Evolutionary conservation across 1,140 invertebrate genomes (phyloP), one percentile per base, ranked within the genome.

Genomic region (Druon quercuslanigerum): DNA sequence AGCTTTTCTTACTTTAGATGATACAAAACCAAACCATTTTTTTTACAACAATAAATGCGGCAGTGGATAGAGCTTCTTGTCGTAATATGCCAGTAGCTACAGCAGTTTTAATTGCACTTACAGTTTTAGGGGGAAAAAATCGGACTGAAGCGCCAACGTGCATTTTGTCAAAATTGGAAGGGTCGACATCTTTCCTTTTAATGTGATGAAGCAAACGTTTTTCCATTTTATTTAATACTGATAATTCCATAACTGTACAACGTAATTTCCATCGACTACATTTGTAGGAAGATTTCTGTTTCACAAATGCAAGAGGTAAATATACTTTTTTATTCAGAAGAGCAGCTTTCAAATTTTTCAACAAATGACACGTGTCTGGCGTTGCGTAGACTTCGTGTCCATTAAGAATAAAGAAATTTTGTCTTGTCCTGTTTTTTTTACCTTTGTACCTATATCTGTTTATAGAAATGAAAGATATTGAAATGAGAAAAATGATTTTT

Each of bases 291-390:
- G 75, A 5, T 20, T 14, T 13, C 77, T 46, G 14, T 20, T 82
- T 75, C 0, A 77, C 73, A 17, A 66, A 79, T 7, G 71, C 50
- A 1, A 25, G n/a, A 13, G 40, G 60, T 50, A 82, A 75, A 75
- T 73, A 71, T 20, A 82, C 57, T 25, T 16, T 5, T 50, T 76
- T 50, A 40, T 57, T 70, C 6, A 76, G 66, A 19, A 77, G 71
- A 17, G 78, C 66, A 14, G 66, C 46, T 82, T 82, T 82, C n/a
- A 79, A 75, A 76, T 82, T 82, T 73, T 82, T 82, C 20, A 13
- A 71, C 3, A 4, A 79, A 40, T 77, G 72, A 16, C 75, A 80
- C 0, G 40, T 11, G 74, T 80, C 79, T 46, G 79, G 75, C 46
- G 51, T 54, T 6, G 79, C 19, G 51, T 60, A 80, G 13, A 76